These are phyloP conservation scores for Blastobasis lacticolella DNA, from an alignment of 2,888 invertebrate genomes.

Conservation along the genomic window DNA sequence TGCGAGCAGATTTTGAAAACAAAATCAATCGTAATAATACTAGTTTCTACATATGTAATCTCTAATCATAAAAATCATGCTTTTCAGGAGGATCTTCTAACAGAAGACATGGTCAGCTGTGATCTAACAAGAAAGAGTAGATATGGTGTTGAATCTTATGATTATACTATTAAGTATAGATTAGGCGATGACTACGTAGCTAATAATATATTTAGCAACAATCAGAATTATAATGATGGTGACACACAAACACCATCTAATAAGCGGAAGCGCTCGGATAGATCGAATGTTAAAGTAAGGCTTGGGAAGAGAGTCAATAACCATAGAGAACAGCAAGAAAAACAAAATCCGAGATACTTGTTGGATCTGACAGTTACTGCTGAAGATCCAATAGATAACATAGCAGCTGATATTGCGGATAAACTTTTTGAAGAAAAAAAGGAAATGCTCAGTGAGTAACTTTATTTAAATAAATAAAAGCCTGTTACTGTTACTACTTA, in stretches of 20 bases:
- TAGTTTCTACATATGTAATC: no score
- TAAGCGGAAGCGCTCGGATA: conserved; percentile 75
- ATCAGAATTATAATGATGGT: conserved; percentile 26
- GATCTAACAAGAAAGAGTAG: conserved; percentile 80
- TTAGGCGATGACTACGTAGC: conserved; percentile 67
- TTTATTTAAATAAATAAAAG: no score
- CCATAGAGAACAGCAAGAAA: conserved; percentile 58
- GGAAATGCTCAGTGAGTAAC: conserved; percentile 78
- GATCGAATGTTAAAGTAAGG: conserved; percentile 73
- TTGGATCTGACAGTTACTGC: conserved; percentile 69
- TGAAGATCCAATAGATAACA: conserved; percentile 70
- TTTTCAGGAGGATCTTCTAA: conserved; percentile 84
- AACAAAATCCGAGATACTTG: conserved; percentile 73
- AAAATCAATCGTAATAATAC: no score
- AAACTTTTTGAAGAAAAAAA: conserved; percentile 84
- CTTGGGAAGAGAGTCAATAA: conserved; percentile 66
- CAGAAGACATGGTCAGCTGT: conserved; percentile 84
- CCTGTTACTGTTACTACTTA: no score
- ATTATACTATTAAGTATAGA: conserved; percentile 78
- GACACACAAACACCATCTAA: conserved; percentile 43
- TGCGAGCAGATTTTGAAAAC: no score
- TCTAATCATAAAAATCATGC: background rate
- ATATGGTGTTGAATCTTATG: conserved; percentile 85
- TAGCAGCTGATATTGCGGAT: conserved; percentile 81
- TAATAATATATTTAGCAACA: conserved; percentile 50